These are phyloP conservation scores for Trematomus loennbergii DNA, from an alignment of 2,113 vertebrate genomes.

Conservation along the genomic window DNA sequence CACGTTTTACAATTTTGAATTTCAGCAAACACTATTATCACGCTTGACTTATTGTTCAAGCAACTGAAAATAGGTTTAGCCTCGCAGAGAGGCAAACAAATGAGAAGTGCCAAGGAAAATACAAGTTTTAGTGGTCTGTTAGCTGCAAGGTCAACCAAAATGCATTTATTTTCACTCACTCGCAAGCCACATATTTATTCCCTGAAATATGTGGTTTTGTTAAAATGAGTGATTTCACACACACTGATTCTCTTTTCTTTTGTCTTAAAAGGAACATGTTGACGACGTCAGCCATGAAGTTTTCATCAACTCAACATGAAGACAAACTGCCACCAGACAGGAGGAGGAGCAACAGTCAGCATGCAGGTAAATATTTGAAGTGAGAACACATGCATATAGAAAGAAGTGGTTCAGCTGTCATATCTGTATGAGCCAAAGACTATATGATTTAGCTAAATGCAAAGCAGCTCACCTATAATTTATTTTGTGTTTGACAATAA, in stretches of 20 bases:
- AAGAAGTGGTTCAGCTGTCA: constrained; percentile 3
- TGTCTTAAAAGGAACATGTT: constrained; percentile 64
- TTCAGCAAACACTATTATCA: constrained; percentile 24
- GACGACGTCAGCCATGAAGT: constrained; percentile 18
- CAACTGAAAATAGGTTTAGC: constrained; percentile 34
- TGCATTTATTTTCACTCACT: constrained; percentile 12
- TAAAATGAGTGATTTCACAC: constrained; percentile 31
- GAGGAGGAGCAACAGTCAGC: constrained; percentile 37
- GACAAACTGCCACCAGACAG: constrained; percentile 40
- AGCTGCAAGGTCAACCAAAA: constrained; percentile 51
- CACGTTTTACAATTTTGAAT: constrained; percentile 5
- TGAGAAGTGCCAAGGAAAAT: constrained; percentile 21
- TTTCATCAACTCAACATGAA: constrained; percentile 17
- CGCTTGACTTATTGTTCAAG: constrained; percentile 4
- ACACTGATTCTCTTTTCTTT: constrained; percentile 42
- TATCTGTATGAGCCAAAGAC: constrained; percentile 1
- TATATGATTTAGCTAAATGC: background rate
- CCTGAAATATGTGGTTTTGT: background rate
- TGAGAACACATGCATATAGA: background rate
- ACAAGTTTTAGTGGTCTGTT: constrained; percentile 34
- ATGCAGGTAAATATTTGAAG: constrained; percentile 65
- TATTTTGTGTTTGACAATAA: constrained; percentile 10
- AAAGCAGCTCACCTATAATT: background rate
- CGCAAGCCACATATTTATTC: constrained; percentile 10
- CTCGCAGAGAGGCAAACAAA: constrained; percentile 26